phyloP scores from a whole-genome alignment of 1,140 invertebrate genomes.

The Tetranychus cinnabarinus region DNA sequence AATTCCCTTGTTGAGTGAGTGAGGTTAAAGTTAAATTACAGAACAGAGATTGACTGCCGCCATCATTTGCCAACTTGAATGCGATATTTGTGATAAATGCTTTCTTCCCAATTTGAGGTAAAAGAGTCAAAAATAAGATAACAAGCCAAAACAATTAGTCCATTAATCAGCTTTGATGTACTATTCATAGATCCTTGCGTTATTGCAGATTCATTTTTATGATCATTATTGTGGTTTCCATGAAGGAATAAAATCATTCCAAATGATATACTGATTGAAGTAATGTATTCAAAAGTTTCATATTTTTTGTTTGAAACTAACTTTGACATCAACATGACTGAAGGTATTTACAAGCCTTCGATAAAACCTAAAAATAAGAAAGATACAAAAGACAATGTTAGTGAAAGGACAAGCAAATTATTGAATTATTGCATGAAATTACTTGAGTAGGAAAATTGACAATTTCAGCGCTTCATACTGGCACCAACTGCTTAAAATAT shows the following conservation, averaged over 20 bases:
- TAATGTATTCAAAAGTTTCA: constrained; percentile 74
- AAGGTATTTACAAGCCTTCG: constrained; percentile 83
- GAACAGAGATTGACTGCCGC: constrained; percentile 88
- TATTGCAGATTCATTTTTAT: too few species aligned
- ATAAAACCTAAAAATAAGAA: constrained; percentile 39
- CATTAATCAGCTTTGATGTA: constrained; percentile 35
- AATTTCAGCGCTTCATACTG: constrained; percentile 98
- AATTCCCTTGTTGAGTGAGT: constrained; percentile 58
- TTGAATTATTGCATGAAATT: constrained; percentile 3
- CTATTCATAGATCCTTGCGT: not conserved
- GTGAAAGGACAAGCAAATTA: not conserved
- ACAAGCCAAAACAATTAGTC: constrained; percentile 53
- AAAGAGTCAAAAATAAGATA: constrained; percentile 95
- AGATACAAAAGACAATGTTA: not conserved
- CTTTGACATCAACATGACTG: constrained; percentile 97
- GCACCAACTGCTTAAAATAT: constrained; percentile 96
- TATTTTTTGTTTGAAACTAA: constrained; percentile 67
- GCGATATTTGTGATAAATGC: constrained; percentile 55
- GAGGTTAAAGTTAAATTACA: constrained; percentile 61
- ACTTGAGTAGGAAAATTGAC: constrained; percentile 94
- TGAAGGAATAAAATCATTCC: constrained; percentile 80
- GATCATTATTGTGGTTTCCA: not conserved
- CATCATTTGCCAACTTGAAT: constrained; percentile 89
- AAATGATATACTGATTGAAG: constrained; percentile 61
- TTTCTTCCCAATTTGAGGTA: constrained; percentile 92